Base-by-base conservation (phyloP, 2,113 vertebrate species). In the Strigops habroptila region DNA sequence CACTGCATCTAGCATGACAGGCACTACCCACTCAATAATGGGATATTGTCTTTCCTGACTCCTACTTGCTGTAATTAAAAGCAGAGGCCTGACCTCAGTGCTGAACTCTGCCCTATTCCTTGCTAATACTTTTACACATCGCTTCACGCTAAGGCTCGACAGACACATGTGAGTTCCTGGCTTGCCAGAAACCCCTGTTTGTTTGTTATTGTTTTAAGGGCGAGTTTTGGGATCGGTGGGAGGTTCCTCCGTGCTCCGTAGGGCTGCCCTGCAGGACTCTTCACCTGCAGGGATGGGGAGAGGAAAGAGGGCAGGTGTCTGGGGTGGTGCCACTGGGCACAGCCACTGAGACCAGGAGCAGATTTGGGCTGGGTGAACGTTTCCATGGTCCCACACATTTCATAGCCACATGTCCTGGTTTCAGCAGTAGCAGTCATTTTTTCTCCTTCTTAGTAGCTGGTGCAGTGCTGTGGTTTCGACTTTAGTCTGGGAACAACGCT, bases 241-340 rank as follows among this genome's bases (percentile, higher is more conserved):
- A 71, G 41, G 39, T 13, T 48, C 55, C 46, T 69, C 33, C 39
- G 27, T 8, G 59, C 9, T n/a, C 1, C 3, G 18, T 13, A 16
- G 35, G 41, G 23, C 51, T 1, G 1, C 48, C 35, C 37, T 16
- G 0, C 24, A 62, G 35, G 35, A 6, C 62, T 31, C 48, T n/a
- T 44, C 37, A 12, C 44, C 49, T 30, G 23, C 1, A 0, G 25
- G 59, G 48, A 63, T 0, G 1, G 0, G 1, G 27, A 0, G 1
- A 65, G 64, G 30, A 55, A 64, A 43, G 64, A 44, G 48, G 76
- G 23, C 46, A 52, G 67, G 51, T 62, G 80, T 39, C 4, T 1
- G 6, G 33, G 11, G 19, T n/a, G 41, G 46, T n/a, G 62, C 65
- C 24, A 0, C 18, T 18, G 10, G n/a, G 33, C 68, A 43, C 31